Evolutionary conservation across 2,797 vertebrate genomes (phyloP), one percentile per base, ranked within the genome.

Genomic region (Nasua narica): DNA sequence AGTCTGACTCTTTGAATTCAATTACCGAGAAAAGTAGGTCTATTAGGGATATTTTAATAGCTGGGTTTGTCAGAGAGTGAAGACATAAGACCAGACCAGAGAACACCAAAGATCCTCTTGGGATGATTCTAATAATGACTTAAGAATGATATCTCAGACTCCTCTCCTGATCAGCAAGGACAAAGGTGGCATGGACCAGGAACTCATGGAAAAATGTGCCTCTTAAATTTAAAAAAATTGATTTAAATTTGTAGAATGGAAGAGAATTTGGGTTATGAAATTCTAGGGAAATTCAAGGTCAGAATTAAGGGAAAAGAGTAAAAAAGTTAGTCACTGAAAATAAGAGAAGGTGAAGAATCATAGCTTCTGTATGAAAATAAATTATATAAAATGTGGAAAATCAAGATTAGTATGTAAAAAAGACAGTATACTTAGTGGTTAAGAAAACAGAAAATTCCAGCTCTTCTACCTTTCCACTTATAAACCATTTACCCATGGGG

Each of bases 231-330:
- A n/a, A n/a, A n/a, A n/a, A n/a, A n/a, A n/a, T n/a, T 83, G 37
- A 60, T 79, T 94, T 91, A 69, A 87, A 87, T 69, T 87, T 87
- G 16, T 77, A 50, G n/a, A 93, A 14, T 60, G 76, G 27, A 93
- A 87, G 40, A 16, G 9, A 56, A 93, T 46, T 62, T 25, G 16
- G 3, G 43, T n/a, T 58, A 82, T 43, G 62, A 27, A 37, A 52
- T 58, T 65, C 13, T 83, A 62, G 27, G 48, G 29, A 74, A 87
- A 72, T 56, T 95, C 46, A 88, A 72, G 12, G 32, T 46, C 69
- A 83, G 29, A 93, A 88, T 85, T 18, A 84, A 29, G 15, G 27
- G 60, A 90, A 67, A 96, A 87, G 2, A 92, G 4, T 37, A 76
- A 82, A 58, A 62, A 18, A 54, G 0, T 52, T 25, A 15, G 13